A percentile compares a stretch with the other conserved stretches of the same genome.
Conservation (phyloP, 2,888 invertebrate species). For the Synergus laeviventris region DNA sequence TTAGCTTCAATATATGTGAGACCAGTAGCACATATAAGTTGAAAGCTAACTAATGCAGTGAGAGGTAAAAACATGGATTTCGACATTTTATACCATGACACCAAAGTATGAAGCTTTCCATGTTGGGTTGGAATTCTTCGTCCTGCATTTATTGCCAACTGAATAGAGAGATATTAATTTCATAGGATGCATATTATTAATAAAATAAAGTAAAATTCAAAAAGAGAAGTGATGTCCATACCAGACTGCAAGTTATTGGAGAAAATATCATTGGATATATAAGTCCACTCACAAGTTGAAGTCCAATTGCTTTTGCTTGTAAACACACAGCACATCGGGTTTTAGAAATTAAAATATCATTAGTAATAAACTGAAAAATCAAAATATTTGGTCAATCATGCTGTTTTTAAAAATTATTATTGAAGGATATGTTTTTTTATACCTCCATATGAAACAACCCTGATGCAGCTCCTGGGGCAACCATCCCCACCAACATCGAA, state of each 20-base stretch:
- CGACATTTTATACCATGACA: slow-evolving; percentile 78
- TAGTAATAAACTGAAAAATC: slow-evolving; percentile 78
- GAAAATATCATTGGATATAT: slow-evolving; percentile 81
- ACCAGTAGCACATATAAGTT: slow-evolving; percentile 78
- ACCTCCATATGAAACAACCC: slow-evolving; percentile 37
- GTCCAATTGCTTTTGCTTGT: slow-evolving; percentile 79
- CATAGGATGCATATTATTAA: not conserved
- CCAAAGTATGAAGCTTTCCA: slow-evolving; percentile 78
- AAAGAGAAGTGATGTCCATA: slow-evolving; percentile 68
- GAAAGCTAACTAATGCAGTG: slow-evolving; percentile 76
- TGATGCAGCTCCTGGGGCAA: slow-evolving; percentile 80
- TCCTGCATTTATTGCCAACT: slow-evolving; percentile 80
- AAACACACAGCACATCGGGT: slow-evolving; percentile 82
- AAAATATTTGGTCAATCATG: not conserved
- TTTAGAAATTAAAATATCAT: slow-evolving; percentile 79
- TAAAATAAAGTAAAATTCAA: not conserved
- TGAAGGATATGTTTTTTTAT: not conserved
- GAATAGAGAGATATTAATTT: slow-evolving; percentile 77
- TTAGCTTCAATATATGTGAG: slow-evolving; percentile 81
- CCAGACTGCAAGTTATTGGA: slow-evolving; percentile 80
- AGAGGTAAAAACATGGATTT: slow-evolving; percentile 78
- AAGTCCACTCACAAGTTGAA: slow-evolving; percentile 79
- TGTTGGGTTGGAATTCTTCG: slow-evolving; percentile 81
- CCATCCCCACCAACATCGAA: slow-evolving; percentile 80
- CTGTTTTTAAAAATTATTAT: not conserved